Conservation (phyloP, 2,113 vertebrate genomes). For the Percopsis transmontana region DNA sequence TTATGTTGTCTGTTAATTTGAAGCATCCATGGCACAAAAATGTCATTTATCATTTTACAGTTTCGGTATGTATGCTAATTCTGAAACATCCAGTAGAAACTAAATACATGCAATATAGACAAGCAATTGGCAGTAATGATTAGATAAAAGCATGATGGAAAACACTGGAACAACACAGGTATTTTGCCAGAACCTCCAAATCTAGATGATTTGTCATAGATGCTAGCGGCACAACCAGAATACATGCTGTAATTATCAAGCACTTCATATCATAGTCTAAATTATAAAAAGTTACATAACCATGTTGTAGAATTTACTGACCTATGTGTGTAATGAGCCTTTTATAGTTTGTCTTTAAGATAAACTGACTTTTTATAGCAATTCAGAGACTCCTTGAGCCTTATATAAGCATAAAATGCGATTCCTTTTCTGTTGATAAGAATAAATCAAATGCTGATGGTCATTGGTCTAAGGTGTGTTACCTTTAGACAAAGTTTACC, state of each 20-base stretch:
- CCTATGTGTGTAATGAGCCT: not conserved
- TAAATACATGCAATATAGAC: slow-evolving; percentile 58
- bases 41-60: slow-evolving; percentile 43
- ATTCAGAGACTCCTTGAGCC: slow-evolving; percentile 22
- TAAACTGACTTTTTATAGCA: slow-evolving; percentile 11
- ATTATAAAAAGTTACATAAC: slow-evolving; percentile 28
- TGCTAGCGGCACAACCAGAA: slow-evolving; percentile 67
- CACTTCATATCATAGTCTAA: slow-evolving; percentile 33
- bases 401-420: not conserved
- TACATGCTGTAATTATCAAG: slow-evolving; percentile 84
- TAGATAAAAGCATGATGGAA: slow-evolving; percentile 55
- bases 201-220: slow-evolving; percentile 61
- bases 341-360: slow-evolving; percentile 4
- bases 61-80: slow-evolving; percentile 1
- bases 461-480: slow-evolving; percentile 11
- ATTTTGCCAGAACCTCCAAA: slow-evolving; percentile 57
- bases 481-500: slow-evolving; percentile 33
- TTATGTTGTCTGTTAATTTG: not conserved
- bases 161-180: slow-evolving; percentile 41
- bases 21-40: not conserved
- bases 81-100: slow-evolving; percentile 30
- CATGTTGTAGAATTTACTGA: slow-evolving; percentile 18
- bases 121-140: slow-evolving; percentile 47
- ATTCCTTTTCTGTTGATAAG: slow-evolving; percentile 27
- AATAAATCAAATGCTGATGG: slow-evolving; percentile 30